Evolutionary conservation across 2,797 vertebrate species (phyloP), one percentile per base, ranked within the genome.

Genomic region (Mus minutoides): DNA sequence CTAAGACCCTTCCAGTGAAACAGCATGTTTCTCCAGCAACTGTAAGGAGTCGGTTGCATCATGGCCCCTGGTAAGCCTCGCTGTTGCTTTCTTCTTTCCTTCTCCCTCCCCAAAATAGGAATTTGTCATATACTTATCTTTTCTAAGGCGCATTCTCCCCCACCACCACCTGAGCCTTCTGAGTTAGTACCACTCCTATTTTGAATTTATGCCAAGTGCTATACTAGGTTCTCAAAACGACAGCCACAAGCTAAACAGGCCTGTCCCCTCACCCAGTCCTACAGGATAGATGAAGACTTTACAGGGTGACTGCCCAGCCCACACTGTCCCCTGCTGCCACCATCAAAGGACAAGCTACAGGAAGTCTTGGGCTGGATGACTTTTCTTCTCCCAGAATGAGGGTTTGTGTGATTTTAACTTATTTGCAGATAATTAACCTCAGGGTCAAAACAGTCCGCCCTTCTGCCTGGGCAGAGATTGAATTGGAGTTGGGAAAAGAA

Each of bases 351-450:
- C 77, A n/a, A 67, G 85, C 37, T 58, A 22, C n/a, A 78, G 43
- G 46, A 64, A 43, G 0, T 84, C 80, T 92, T 88, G 77, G 10
- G 67, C 3, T 24, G 4, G 58, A 29, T 86, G 0, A 31, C 0
- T 37, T 79, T 90, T 87, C 94, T 97, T 96, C 83, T 80, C 69
- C 34, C 91, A 79, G 34, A 43, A 86, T 93, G 94, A 93, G 49
- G 78, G 93, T 97, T 91, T 77, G 67, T 93, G 76, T 10, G 90
- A 96, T 98, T 98, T 97, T 96, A 96, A 90, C 94, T 97, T 80
- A 80, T 71, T 96, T 97, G 94, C 82, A 96, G 94, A 88, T 98
- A 86, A 97, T 92, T 97, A 96, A 97, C 94, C 88, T 93, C 40
- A 21, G 82, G 82, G 96, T 96, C 96, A 97, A 95, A 97, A 88